These are phyloP conservation scores for Rhagium mordax DNA, from an alignment of 2,888 invertebrate species.

Conservation along the genomic window DNA sequence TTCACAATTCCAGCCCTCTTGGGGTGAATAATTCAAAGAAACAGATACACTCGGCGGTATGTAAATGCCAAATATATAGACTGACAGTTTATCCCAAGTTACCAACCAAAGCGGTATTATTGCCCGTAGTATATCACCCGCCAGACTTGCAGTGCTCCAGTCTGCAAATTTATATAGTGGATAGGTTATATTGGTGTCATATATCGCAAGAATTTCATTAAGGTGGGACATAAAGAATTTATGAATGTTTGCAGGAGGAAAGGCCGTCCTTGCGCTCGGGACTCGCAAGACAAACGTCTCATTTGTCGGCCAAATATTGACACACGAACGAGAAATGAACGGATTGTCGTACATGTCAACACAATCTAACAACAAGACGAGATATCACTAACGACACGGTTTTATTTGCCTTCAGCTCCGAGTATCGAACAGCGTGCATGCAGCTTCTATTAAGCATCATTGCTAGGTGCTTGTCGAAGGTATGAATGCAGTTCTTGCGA, in stretches of 20 bases:
- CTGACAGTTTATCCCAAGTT: neutral
- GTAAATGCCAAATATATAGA: no score
- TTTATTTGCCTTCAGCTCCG: neutral
- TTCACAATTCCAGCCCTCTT: no score
- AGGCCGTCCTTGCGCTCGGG: slow-evolving; percentile 29
- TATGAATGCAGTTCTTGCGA: neutral
- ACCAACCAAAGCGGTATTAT: neutral
- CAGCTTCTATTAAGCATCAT: neutral
- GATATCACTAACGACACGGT: neutral
- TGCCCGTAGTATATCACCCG: slow-evolving; percentile 15
- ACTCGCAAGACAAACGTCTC: slow-evolving; percentile 47
- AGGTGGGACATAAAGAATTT: slow-evolving; percentile 46
- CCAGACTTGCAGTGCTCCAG: neutral
- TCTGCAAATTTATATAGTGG: slow-evolving; percentile 26
- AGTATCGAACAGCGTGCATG: neutral
- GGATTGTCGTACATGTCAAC: slow-evolving; percentile 23
- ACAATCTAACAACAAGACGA: neutral
- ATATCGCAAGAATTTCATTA: slow-evolving; percentile 41
- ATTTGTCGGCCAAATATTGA: slow-evolving; percentile 53
- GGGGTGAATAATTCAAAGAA: no score
- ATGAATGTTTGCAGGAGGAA: slow-evolving; percentile 38
- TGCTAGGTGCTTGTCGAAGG: neutral
- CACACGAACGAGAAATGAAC: slow-evolving; percentile 34
- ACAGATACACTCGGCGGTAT: no score
- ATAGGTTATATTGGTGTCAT: slow-evolving; percentile 32